phyloP scores from a whole-genome alignment of 2,113 vertebrate species.

The Isurus oxyrinchus region DNA sequence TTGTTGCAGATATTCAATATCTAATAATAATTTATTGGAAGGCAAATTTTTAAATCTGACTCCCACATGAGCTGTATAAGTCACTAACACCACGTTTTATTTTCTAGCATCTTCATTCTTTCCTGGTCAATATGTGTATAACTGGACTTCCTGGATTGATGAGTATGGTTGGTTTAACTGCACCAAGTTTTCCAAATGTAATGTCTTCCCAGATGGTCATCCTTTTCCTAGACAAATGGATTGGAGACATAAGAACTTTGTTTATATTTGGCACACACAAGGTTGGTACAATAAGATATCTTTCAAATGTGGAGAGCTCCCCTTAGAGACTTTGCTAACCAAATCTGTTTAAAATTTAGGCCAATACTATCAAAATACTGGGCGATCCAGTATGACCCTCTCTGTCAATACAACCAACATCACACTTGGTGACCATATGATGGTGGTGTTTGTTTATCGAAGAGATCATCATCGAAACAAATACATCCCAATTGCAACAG shows the following conservation, averaged over 20 bases:
- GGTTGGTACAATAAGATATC: constrained; percentile 55
- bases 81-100: background rate
- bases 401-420: constrained; percentile 77
- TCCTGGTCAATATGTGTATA: constrained; percentile 62
- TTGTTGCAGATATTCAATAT: background rate
- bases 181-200: constrained; percentile 48
- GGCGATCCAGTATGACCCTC: constrained; percentile 64
- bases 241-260: constrained; percentile 70
- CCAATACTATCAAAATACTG: constrained; percentile 73
- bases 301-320: background rate
- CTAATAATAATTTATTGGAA: background rate
- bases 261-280: constrained; percentile 82
- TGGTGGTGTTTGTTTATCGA: constrained; percentile 76
- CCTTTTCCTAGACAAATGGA: constrained; percentile 69
- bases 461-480: constrained; percentile 56
- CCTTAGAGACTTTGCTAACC: constrained; percentile 14
- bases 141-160: constrained; percentile 78
- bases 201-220: constrained; percentile 78
- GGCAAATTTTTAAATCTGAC: background rate
- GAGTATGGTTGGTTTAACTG: constrained; percentile 63
- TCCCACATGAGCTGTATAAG: background rate
- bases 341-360: constrained; percentile 54
- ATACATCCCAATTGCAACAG: constrained; percentile 64
- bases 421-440: constrained; percentile 69
- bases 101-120: constrained; percentile 39